Percentiles rank a stretch among this genome's conserved stretches.
Evolutionary conservation across 2,113 vertebrate genomes (phyloP).

Genomic region (Rhipidura dahli): DNA sequence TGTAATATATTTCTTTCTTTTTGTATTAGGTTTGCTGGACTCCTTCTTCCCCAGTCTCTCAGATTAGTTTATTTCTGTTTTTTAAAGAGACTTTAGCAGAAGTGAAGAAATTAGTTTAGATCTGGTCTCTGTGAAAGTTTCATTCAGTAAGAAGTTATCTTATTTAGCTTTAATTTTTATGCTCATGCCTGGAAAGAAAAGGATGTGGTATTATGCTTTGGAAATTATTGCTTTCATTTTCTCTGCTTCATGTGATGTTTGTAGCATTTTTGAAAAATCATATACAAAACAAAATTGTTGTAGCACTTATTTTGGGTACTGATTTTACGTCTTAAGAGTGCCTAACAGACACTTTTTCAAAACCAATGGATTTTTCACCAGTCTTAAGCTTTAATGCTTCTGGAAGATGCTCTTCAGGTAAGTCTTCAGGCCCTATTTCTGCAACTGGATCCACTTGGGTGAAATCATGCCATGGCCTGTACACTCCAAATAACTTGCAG

Average conservation of each 20-base stretch:
- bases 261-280: neutral
- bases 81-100: neutral
- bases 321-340: neutral
- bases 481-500: neutral
- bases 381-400: neutral
- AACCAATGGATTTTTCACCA: neutral
- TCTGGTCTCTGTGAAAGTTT: conserved; percentile 6
- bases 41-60: neutral
- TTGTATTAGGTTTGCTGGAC: neutral
- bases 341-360: neutral
- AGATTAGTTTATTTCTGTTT: neutral
- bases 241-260: neutral
- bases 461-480: neutral
- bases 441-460: neutral
- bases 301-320: neutral
- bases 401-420: neutral
- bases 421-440: neutral
- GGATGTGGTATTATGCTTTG: neutral
- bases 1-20: neutral
- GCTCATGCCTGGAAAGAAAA: neutral
- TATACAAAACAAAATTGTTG: neutral
- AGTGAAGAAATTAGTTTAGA: neutral
- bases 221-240: conserved; percentile 33
- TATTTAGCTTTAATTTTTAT: neutral
- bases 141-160: conserved; percentile 12